Percentiles rank a stretch among this genome's conserved stretches.
Evolutionary conservation across 2,888 invertebrate genomes (phyloP).

Genomic region (Fissipunctia ypsillon): DNA sequence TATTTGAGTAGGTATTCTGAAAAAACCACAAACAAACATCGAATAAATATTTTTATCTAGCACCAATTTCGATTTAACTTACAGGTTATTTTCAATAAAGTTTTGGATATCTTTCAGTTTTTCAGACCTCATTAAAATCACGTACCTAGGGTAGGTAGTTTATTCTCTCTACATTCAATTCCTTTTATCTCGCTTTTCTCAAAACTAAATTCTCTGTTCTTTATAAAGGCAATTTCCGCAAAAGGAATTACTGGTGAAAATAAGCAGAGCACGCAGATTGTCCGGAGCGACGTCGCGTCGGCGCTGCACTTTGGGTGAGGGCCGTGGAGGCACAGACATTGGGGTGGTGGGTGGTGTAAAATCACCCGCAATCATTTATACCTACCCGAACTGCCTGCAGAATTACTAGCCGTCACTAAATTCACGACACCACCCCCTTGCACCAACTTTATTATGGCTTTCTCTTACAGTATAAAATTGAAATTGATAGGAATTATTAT

Average conservation of each 20-base stretch:
- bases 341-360: constrained; percentile 87
- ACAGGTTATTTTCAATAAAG: background rate
- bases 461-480: constrained; percentile 64
- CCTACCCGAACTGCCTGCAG: constrained; percentile 90
- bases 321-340: constrained; percentile 81
- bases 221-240: constrained; percentile 90
- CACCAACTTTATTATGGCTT: constrained; percentile 68
- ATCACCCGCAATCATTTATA: constrained; percentile 91
- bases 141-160: constrained; percentile 15
- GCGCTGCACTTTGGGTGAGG: constrained; percentile 85
- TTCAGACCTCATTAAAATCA: constrained; percentile 16
- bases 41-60: background rate
- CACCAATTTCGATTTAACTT: background rate
- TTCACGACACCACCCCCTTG: constrained; percentile 75
- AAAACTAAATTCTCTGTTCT: constrained; percentile 85
- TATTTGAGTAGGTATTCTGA: too few relatives aligned
- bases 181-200: constrained; percentile 76
- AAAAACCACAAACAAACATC: background rate
- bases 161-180: constrained; percentile 63
- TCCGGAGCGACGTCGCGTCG: constrained; percentile 89
- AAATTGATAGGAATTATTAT: constrained; percentile 65
- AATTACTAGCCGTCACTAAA: constrained; percentile 89
- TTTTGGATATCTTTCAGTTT: background rate
- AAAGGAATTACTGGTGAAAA: constrained; percentile 90
- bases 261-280: constrained; percentile 91